These are phyloP conservation scores for Leptocoma aspasia DNA, from an alignment of 2,113 vertebrate species.

Conservation along the genomic window DNA sequence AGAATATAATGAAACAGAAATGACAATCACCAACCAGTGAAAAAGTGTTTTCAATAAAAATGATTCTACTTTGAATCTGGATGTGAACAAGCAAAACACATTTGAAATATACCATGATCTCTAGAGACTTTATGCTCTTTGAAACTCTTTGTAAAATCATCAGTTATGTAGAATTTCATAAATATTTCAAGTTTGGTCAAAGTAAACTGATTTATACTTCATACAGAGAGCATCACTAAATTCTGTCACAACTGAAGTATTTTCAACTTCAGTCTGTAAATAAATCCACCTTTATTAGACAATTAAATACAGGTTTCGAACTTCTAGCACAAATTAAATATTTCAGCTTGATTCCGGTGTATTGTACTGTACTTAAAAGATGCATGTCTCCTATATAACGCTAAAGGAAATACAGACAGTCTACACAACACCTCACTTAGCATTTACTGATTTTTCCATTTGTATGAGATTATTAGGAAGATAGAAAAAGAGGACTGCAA, in stretches of 20 bases:
- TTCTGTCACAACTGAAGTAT: not conserved
- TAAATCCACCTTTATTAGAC: not conserved
- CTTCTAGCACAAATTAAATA: not conserved
- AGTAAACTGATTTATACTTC: not conserved
- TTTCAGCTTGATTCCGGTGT: not conserved
- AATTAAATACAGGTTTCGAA: not conserved
- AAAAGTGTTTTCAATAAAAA: not conserved
- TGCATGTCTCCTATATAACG: not conserved
- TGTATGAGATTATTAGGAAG: not conserved
- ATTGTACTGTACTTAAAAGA: not conserved
- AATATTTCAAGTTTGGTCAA: not conserved
- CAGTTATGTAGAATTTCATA: not conserved
- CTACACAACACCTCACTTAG: not conserved
- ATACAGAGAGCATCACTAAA: not conserved
- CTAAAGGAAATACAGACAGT: not conserved
- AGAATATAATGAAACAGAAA: slow-evolving; percentile 23
- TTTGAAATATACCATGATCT: not conserved
- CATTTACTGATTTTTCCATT: not conserved
- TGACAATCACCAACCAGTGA: not conserved
- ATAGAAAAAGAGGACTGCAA: not conserved
- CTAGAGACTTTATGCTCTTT: not conserved
- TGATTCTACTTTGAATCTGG: not conserved
- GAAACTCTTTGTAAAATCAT: not conserved
- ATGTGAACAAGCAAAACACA: not conserved
- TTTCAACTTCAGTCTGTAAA: not conserved